Evolutionary conservation across 2,888 invertebrate species (phyloP).

Genomic region (Chaitophorus viminalis): DNA sequence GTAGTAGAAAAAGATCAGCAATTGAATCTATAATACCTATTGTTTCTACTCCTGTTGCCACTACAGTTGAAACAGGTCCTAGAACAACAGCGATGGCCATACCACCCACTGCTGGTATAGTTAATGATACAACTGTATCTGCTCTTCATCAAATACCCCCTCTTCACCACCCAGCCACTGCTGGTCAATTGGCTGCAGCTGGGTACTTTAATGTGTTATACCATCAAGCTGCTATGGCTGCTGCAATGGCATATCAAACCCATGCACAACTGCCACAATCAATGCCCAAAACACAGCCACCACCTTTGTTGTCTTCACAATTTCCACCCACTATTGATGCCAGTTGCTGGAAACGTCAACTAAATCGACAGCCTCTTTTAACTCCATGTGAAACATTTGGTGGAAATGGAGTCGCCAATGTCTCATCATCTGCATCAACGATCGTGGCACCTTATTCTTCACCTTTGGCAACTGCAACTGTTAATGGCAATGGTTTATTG

Average conservation of each 20-base stretch:
- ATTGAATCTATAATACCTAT: background rate
- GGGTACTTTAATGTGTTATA: conserved; percentile 44
- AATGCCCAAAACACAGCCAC: too few relatives aligned
- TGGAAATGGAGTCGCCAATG: background rate
- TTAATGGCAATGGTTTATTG: background rate
- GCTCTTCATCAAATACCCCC: conserved; percentile 24
- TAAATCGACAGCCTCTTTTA: background rate
- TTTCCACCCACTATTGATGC: background rate
- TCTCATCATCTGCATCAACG: background rate
- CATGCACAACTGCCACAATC: background rate
- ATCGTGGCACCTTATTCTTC: conserved; percentile 27
- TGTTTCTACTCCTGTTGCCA: background rate
- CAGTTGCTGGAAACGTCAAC: background rate
- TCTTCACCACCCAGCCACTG: background rate
- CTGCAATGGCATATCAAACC: conserved; percentile 36
- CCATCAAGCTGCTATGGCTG: conserved; percentile 34
- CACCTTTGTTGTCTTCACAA: background rate
- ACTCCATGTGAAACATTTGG: background rate
- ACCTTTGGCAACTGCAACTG: background rate
- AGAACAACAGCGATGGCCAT: background rate
- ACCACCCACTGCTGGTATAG: background rate
- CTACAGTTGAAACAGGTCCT: background rate
- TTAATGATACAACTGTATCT: background rate
- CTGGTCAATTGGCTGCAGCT: conserved; percentile 13
- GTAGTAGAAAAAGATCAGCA: conserved; percentile 25